Evolutionary conservation across 2,113 vertebrate species (phyloP), one percentile per base, ranked within the genome.

Genomic region (Ailuropoda melanoleuca): DNA sequence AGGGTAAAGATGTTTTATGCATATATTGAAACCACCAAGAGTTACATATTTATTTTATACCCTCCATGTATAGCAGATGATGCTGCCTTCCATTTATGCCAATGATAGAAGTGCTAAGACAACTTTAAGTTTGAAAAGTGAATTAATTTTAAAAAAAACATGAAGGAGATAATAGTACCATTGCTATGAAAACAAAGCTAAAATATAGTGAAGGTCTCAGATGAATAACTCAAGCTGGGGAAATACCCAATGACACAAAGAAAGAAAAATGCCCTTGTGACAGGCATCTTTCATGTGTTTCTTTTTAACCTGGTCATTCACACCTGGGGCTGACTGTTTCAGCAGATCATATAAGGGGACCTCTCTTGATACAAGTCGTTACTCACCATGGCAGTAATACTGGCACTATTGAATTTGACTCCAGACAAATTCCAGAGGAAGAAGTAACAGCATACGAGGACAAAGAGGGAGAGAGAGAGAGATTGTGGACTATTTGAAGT

Each of bases 71-170:
- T 3, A 31, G 24, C 46, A 93, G 90, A 9, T 39, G 26, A 83
- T 72, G 23, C 17, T 43, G 55, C 13, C 70, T 91, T 74, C 18
- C 13, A 70, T 75, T 94, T 55, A n/a, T 86, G 70, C 10, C n/a
- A 92, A 48, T 81, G 72, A 86, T 29, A 92, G 34, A 94, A 62
- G 18, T 58, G 81, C 88, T 77, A 86, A 70, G 88, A 26, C 9
- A 81, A 88, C 2, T 93, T 95, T 75, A 88, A 77, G 21, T 70
- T 86, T 64, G n/a, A 88, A 77, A 0, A 70, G 7, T 68, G n/a
- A 88, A 43, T 48, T 64, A 34, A 88, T 88, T 93, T 88, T 93
- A 80, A 19, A 37, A 88, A 88, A 93, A 89, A 39, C 46, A 66
- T 83, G 66, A 92, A 62, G 81, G 56, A 56, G 55, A 39, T 50